Conservation (phyloP, 2,888 invertebrate genomes). For the Drosophila demipolita region DNA sequence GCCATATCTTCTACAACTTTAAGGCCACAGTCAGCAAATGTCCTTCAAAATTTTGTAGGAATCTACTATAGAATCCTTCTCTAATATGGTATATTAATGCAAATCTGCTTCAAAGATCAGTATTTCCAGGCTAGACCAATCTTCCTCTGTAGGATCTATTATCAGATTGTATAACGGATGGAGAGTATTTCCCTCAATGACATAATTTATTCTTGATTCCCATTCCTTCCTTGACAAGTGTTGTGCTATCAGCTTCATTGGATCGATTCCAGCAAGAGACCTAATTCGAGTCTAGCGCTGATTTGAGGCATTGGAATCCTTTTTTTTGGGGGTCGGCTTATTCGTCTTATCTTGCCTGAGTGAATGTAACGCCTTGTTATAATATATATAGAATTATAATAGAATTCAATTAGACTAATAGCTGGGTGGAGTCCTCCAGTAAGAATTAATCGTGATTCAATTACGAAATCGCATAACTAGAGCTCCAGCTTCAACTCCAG, state of each 20-base stretch:
- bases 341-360: constrained; percentile 15
- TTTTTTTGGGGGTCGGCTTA: constrained; percentile 20
- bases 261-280: background rate
- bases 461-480: constrained; percentile 38
- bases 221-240: too few species aligned
- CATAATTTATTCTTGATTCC: background rate
- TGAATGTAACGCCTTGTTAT: constrained; percentile 43
- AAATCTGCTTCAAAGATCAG: background rate
- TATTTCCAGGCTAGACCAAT: too few species aligned
- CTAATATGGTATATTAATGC: background rate
- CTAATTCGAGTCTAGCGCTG: background rate
- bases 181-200: background rate
- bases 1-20: background rate
- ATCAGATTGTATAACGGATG: too few species aligned
- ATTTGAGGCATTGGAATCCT: constrained; percentile 15
- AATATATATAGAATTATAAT: constrained; percentile 36
- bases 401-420: constrained; percentile 73
- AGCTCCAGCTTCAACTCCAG: background rate
- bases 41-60: too few species aligned
- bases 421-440: constrained; percentile 15
- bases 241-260: too few species aligned
- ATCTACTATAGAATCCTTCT: background rate
- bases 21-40: background rate
- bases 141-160: too few species aligned
- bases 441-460: constrained; percentile 14